Evolutionary conservation across 2,888 invertebrate genomes (phyloP), one percentile per base, ranked within the genome.

Genomic region (Therioaphis trifolii): DNA sequence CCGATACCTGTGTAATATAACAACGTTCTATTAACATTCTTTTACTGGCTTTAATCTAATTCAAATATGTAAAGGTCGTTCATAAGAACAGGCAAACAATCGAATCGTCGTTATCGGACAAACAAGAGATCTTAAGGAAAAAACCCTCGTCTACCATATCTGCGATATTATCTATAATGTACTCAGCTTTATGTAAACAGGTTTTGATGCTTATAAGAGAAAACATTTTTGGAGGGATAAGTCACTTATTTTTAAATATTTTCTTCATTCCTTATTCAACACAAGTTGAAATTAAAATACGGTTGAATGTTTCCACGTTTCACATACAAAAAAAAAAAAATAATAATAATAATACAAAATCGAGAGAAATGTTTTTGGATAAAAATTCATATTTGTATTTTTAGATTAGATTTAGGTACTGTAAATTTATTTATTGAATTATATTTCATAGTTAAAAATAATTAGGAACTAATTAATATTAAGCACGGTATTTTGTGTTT

Each of bases 1-100:
- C 7, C 7, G 35, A 35, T 35, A 35, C 7, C 4, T 35, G 7
- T 35, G 7, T 7, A 35, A 35, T 35, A 35, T 35, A 35, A 7
- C 61, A 61, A 61, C 27, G 46, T 24, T 46, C 68, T 72, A 72
- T 82, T 72, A 82, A 74, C 82, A 82, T 82, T 82, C 82, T 74
- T 72, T 66, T 82, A 66, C 63, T 61, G 52, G 66, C 72, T 82
- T 27, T 74, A 82, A 82, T 82, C 82, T 82, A 82, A 82, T 82
- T 74, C 82, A 82, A 82, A 82, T 82, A 82, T 82, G 82, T 82
- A 82, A 82, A 82, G 82, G 82, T 66, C 82, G 82, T 82, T 52
- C 40, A 46, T 80, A 61, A 21, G 18, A 71, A 18, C 63, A 72
- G 82, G 63, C 72, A 82, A 82, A 82, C 82, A 82, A 82, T 82